These are phyloP conservation scores for Thalassoma bifasciatum DNA, from an alignment of 2,113 vertebrate genomes.

Conservation along the genomic window DNA sequence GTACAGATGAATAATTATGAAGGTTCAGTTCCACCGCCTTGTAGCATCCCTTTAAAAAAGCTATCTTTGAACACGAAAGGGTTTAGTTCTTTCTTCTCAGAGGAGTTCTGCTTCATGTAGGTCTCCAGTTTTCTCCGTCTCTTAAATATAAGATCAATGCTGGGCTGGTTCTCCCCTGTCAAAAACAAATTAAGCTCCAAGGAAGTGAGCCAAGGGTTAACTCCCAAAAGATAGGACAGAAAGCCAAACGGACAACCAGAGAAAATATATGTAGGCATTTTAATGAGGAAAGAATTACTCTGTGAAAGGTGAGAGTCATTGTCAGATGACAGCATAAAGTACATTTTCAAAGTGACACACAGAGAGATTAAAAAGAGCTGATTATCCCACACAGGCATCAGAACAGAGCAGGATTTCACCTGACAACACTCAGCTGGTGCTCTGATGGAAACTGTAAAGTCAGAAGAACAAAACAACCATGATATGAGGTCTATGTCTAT, in stretches of 20 bases:
- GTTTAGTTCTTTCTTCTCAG: no score
- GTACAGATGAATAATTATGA: no score
- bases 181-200: no score
- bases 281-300: conserved; percentile 44
- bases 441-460: conserved; percentile 31
- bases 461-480: conserved; percentile 15
- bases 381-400: conserved; percentile 27
- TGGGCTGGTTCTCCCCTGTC: background rate
- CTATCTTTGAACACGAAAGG: no score
- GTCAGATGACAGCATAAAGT: conserved; percentile 14
- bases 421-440: conserved; percentile 51
- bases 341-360: conserved; percentile 49
- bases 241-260: conserved; percentile 1
- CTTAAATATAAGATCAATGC: no score
- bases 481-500: conserved; percentile 58
- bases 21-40: no score
- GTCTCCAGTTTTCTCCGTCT: no score
- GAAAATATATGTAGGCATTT: conserved; percentile 4
- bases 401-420: conserved; percentile 8
- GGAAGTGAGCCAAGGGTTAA: no score
- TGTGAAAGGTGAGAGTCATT: conserved; percentile 6
- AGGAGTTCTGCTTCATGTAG: no score
- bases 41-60: no score
- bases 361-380: conserved; percentile 12
- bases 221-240: background rate